These are phyloP conservation scores for Triplophysa dalaica DNA, from an alignment of 2,113 vertebrate genomes.

Conservation along the genomic window DNA sequence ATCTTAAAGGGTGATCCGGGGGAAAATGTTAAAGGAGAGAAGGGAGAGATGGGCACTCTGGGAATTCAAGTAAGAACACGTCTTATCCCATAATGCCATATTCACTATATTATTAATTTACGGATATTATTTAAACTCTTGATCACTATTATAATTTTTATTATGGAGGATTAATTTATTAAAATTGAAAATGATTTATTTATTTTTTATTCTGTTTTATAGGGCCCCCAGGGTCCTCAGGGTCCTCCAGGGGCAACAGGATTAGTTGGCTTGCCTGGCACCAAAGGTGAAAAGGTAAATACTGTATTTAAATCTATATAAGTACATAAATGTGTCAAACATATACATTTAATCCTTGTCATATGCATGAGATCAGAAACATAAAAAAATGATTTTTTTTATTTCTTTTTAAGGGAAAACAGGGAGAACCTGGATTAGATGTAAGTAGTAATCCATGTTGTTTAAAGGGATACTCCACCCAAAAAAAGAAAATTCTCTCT, in stretches of 20 bases:
- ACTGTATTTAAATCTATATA: neutral
- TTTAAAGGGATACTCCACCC: neutral
- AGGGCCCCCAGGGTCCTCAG: conserved; percentile 48
- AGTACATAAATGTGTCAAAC: neutral
- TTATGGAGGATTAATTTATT: neutral
- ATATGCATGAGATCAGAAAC: neutral
- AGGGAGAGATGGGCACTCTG: conserved; percentile 46
- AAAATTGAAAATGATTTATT: neutral
- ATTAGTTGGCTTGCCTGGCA: conserved; percentile 56
- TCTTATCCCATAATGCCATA: neutral
- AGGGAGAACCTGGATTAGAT: conserved; percentile 58
- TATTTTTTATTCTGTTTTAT: neutral
- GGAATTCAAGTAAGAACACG: conserved; percentile 50
- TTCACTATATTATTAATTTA: neutral
- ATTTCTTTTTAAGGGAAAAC: conserved; percentile 53
- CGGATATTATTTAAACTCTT: neutral
- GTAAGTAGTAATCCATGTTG: conserved; percentile 43
- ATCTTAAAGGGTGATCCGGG: conserved; percentile 54
- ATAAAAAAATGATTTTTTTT: neutral
- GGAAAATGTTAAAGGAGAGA: conserved; percentile 50
- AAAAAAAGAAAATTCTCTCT: no score
- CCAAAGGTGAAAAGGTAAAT: conserved; percentile 57
- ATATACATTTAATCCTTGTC: neutral
- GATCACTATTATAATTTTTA: no score
- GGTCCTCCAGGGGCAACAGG: conserved; percentile 45